Base-by-base conservation (phyloP, 2,797 vertebrate genomes). In the Pseudopleuronectes americanus region DNA sequence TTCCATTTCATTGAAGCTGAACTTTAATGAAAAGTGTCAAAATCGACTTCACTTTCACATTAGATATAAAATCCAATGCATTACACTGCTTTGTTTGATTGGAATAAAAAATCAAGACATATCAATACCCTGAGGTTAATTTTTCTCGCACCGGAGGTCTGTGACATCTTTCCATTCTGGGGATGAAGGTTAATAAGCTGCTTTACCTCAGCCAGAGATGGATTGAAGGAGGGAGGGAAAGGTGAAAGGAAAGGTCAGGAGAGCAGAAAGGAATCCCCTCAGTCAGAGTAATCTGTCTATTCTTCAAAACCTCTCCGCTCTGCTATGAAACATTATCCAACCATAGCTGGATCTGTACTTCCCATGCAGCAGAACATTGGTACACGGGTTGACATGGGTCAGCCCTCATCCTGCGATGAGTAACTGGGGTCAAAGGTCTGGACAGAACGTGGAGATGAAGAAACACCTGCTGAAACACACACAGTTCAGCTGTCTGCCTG, bases 111-210 rank as follows among this genome's bases (percentile, higher is more conserved):
- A 92, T 90, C 80, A 85, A 87, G 82, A 78, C 72, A 38, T 90
- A 87, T 91, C 90, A 92, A 80, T 89, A 79, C 77, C 79, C 65
- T 38, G 60, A 87, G 91, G 90, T 93, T 92, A 92, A 93, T 92
- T 91, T 89, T 81, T 86, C 88, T 89, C 74, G 85, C 83, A 85
- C 56, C 60, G 68, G 71, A 59, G 57, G 65, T 84, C 77, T 78
- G 82, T 53, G 75, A 76, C 80, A 81, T 81, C 74, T 88, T 81
- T 76, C 88, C 72, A 82, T 89, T 84, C 65, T 0, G 45, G 74
- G 68, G 84, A 90, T 71, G 85, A 87, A 94, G 92, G 93, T 94
- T 94, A 94, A 95, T 93, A 91, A 94, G 90, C 85, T 89, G 84
- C 77, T 84, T 91, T 91, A 87, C 89, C 90, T 85, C 76, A 68